A percentile compares a stretch with the other conserved stretches of the same genome.
Conservation (phyloP, 2,888 invertebrate species). For the Noctua janthe region DNA sequence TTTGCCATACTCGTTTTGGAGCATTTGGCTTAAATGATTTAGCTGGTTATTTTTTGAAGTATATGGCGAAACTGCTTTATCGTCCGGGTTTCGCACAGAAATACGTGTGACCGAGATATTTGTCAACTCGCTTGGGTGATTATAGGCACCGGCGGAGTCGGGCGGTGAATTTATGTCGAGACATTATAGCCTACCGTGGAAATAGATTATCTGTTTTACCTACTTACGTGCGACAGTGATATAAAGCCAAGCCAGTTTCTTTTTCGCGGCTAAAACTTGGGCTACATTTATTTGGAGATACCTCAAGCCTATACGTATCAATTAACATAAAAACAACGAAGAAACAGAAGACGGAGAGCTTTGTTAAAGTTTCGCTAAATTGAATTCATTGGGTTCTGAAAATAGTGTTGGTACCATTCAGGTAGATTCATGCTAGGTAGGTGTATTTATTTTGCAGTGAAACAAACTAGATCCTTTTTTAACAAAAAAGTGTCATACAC, state of each 20-base stretch:
- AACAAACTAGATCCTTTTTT: not conserved
- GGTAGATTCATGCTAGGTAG: not conserved
- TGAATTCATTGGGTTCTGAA: slow-evolving; percentile 49
- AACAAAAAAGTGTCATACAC: slow-evolving; percentile 64
- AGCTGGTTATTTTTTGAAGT: slow-evolving; percentile 57
- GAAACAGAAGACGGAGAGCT: slow-evolving; percentile 53
- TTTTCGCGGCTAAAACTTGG: slow-evolving; percentile 56
- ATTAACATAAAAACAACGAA: slow-evolving; percentile 61
- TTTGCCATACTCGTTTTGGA: slow-evolving; percentile 70
- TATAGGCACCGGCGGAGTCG: slow-evolving; percentile 68
- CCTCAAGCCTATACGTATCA: slow-evolving; percentile 61
- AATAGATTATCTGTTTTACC: slow-evolving; percentile 71
- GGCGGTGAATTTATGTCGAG: slow-evolving; percentile 68
- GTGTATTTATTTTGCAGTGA: not conserved
- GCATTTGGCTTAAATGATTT: slow-evolving; percentile 67
- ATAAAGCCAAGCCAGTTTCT: slow-evolving; percentile 61
- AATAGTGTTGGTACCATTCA: slow-evolving; percentile 21
- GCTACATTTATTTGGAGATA: slow-evolving; percentile 58
- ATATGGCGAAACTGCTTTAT: slow-evolving; percentile 51
- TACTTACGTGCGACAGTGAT: slow-evolving; percentile 69
- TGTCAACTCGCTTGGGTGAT: slow-evolving; percentile 71
- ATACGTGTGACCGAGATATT: slow-evolving; percentile 69
- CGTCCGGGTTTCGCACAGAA: slow-evolving; percentile 52
- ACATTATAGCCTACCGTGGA: slow-evolving; percentile 69
- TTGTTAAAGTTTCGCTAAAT: slow-evolving; percentile 49